Percentiles rank a stretch among this genome's conserved stretches.
Conservation (phyloP, 35 echinoderm and acorn worm species). For the Apostichopus parvimensis region DNA sequence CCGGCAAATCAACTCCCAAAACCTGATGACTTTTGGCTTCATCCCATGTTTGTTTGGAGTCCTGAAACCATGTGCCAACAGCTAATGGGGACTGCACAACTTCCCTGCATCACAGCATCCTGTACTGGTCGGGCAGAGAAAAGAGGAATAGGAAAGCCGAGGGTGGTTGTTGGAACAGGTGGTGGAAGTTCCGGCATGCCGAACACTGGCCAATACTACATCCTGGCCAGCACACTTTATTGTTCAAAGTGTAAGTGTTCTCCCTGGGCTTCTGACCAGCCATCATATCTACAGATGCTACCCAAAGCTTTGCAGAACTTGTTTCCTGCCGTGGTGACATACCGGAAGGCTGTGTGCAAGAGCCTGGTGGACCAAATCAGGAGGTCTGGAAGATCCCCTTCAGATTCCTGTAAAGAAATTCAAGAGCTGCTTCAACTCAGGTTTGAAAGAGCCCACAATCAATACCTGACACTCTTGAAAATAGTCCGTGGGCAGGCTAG, state of each 20-base stretch:
- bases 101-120: constrained; percentile 18
- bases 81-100: neutral
- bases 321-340: constrained; percentile 26
- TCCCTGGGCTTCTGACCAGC: constrained; percentile 21
- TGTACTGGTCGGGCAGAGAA: constrained; percentile 1
- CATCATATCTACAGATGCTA: neutral
- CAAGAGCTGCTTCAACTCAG: constrained; percentile 1
- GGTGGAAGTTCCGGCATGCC: neutral
- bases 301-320: constrained; percentile 27
- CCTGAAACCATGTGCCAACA: neutral
- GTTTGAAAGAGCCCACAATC: neutral
- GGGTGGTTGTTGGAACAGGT: constrained; percentile 12
- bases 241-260: neutral
- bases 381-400: neutral
- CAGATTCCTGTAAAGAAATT: constrained; percentile 3
- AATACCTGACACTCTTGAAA: neutral
- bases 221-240: neutral
- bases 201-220: constrained; percentile 41
- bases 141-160: neutral
- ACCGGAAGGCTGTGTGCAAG: constrained; percentile 44
- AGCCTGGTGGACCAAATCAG: neutral
- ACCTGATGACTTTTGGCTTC: neutral
- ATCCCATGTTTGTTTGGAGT: constrained; percentile 28
- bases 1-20: neutral
- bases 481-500: too few relatives aligned